phyloP scores from a whole-genome alignment of 1,140 invertebrate genomes.

The Dendrolimus kikuchii region DNA sequence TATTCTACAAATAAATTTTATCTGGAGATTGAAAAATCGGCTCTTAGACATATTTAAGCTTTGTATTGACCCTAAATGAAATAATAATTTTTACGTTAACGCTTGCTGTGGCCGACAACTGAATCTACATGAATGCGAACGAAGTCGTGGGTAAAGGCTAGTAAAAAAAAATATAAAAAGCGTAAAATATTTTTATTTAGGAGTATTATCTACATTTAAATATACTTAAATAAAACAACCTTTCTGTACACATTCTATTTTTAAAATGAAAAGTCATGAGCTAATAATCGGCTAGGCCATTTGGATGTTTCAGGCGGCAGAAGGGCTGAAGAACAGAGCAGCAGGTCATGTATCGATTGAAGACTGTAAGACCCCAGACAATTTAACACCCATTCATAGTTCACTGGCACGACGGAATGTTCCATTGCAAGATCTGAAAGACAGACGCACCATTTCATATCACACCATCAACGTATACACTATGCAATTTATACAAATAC shows the following conservation, averaged over 20 bases:
- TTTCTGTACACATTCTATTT: neutral
- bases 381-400: constrained; percentile 62
- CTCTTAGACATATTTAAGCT: no score
- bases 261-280: constrained; percentile 20
- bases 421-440: constrained; percentile 54
- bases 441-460: constrained; percentile 1
- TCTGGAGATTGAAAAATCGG: no score
- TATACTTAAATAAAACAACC: neutral
- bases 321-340: constrained; percentile 47
- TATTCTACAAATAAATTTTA: no score
- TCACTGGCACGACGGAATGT: constrained; percentile 52
- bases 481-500: no score
- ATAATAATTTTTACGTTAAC: no score
- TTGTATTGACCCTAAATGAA: no score
- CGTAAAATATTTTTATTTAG: no score
- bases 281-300: constrained; percentile 42
- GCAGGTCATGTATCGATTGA: constrained; percentile 29
- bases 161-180: no score
- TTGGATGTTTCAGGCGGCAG: constrained; percentile 27
- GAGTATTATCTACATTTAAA: neutral
- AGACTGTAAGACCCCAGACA: constrained; percentile 50
- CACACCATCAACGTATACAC: no score
- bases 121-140: no score
- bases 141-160: no score
- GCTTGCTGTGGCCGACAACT: no score